Evolutionary conservation across 2,888 invertebrate genomes (phyloP).

Genomic region (Aphidoletes aphidimyza): DNA sequence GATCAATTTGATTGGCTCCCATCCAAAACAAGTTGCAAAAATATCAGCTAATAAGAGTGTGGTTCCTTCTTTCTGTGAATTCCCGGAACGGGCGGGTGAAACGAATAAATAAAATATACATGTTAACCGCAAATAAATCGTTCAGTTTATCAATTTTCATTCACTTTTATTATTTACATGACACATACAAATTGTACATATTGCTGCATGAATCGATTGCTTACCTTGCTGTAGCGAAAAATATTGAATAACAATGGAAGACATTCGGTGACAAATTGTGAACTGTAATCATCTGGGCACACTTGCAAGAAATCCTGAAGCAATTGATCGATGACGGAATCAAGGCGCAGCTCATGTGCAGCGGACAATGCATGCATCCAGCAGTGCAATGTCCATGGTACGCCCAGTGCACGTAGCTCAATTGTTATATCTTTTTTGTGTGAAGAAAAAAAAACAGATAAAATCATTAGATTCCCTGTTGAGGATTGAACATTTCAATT

Average conservation of each 20-base stretch:
- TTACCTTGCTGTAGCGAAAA: conserved; percentile 87
- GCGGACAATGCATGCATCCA: conserved; percentile 92
- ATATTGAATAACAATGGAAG: conserved; percentile 89
- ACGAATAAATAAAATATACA: conserved; percentile 56
- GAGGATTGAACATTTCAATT: too few relatives aligned
- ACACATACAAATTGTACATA: neutral
- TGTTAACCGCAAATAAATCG: neutral
- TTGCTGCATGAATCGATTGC: conserved; percentile 55
- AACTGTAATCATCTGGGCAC: conserved; percentile 88
- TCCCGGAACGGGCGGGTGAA: too few relatives aligned
- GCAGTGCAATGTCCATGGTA: conserved; percentile 91
- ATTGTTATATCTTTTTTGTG: conserved; percentile 81
- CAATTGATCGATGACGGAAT: conserved; percentile 87
- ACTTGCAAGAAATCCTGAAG: conserved; percentile 90
- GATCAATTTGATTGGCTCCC: conserved; percentile 84
- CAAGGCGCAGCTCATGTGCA: conserved; percentile 84
- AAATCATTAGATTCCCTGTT: neutral
- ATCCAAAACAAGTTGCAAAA: conserved; percentile 88
- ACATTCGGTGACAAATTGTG: conserved; percentile 90
- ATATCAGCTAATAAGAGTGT: conserved; percentile 87
- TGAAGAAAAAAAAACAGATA: neutral
- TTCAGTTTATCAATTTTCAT: neutral
- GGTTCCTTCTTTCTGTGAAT: conserved; percentile 92
- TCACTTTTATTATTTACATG: neutral
- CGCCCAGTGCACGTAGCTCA: conserved; percentile 85